A percentile compares a stretch with the other conserved stretches of the same genome.
Conservation (phyloP, 1,140 invertebrate species). For the Lanistes nyassanus region DNA sequence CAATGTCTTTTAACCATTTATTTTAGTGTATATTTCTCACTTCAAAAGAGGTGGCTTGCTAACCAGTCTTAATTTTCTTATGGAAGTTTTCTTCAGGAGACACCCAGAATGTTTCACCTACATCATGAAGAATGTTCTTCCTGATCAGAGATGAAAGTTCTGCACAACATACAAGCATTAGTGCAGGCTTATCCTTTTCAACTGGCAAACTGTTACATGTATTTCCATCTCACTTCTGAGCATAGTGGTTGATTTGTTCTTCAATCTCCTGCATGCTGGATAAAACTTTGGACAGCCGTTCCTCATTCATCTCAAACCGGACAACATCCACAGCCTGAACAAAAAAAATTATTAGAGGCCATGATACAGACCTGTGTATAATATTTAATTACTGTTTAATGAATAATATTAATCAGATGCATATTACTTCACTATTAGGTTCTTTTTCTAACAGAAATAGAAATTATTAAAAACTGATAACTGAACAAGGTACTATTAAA, state of each 20-base stretch:
- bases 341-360: slow-evolving; percentile 22
- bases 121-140: not conserved
- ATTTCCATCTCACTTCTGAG: slow-evolving; percentile 37
- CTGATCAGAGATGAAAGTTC: too few species aligned
- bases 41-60: too few species aligned
- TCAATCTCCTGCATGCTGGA: slow-evolving; percentile 59
- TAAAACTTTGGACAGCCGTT: slow-evolving; percentile 46
- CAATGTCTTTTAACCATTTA: too few species aligned
- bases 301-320: slow-evolving; percentile 61
- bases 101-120: not conserved
- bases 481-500: too few species aligned
- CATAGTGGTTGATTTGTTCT: slow-evolving; percentile 53
- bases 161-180: not conserved
- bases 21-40: too few species aligned
- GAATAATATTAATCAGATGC: too few species aligned
- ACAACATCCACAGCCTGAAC: slow-evolving; percentile 55
- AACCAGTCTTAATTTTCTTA: too few species aligned
- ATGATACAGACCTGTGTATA: not conserved
- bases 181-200: not conserved
- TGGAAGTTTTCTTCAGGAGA: too few species aligned
- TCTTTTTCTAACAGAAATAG: too few species aligned
- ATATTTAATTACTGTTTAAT: too few species aligned
- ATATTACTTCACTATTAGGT: too few species aligned
- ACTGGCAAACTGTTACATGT: not conserved
- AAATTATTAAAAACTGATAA: too few species aligned